phyloP scores from a whole-genome alignment of 2,888 invertebrate genomes.

The Xiphydria camelus region DNA sequence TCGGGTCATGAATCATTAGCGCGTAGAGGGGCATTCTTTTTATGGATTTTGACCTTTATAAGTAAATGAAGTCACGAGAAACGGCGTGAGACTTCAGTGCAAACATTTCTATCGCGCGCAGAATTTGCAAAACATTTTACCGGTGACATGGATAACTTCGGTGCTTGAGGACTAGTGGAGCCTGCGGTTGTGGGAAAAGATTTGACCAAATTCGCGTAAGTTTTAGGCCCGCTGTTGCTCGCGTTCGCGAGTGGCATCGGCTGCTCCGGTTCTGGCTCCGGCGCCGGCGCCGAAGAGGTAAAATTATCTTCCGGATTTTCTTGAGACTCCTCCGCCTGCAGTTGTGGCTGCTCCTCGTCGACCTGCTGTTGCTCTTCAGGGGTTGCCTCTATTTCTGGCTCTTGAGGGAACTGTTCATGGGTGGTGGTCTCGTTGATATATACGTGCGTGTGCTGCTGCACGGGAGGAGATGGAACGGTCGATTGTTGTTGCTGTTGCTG shows the following conservation, averaged over 20 bases:
- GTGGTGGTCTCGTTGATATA: conserved; percentile 40
- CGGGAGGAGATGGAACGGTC: conserved; percentile 32
- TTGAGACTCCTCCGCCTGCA: conserved; percentile 44
- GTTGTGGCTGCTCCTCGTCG: conserved; percentile 48
- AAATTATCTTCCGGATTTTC: conserved; percentile 48
- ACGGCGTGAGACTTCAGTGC: too few relatives aligned
- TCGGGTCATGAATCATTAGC: too few relatives aligned
- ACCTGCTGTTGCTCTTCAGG: conserved; percentile 34
- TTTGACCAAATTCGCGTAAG: conserved; percentile 85
- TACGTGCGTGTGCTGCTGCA: conserved; percentile 40
- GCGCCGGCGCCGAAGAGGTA: conserved; percentile 47
- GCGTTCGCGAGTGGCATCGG: conserved; percentile 55
- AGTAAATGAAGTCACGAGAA: too few relatives aligned
- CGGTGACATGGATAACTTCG: conserved; percentile 57
- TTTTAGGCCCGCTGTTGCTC: conserved; percentile 68
- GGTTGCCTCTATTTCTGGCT: conserved; percentile 42
- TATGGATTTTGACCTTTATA: too few relatives aligned
- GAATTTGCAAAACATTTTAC: too few relatives aligned
- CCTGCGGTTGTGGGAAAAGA: conserved; percentile 52
- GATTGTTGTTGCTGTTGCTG: conserved; percentile 35
- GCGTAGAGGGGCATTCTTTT: too few relatives aligned
- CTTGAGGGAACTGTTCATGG: conserved; percentile 49
- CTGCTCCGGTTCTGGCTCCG: conserved; percentile 55
- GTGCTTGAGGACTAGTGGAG: conserved; percentile 48
- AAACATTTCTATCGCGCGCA: too few relatives aligned